Base-by-base conservation (phyloP, 2,113 vertebrate species). In the Cyanistes caeruleus region DNA sequence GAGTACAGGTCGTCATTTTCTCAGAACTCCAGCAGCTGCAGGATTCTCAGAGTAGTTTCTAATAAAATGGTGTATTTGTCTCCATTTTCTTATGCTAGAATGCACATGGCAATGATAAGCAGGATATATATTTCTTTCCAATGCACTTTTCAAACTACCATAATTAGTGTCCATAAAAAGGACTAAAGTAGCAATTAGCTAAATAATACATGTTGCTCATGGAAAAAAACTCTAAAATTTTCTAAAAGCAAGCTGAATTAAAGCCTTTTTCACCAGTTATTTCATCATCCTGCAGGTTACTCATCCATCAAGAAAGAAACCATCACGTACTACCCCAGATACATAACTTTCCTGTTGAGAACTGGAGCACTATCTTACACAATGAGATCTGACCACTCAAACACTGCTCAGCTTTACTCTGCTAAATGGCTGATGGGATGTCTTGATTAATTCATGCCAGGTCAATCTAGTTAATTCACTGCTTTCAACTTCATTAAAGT, bases 171-270 rank as follows among this genome's bases (percentile, higher is more conserved):
- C 89, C 74, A 76, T 22, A 87, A 55, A 91, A 93, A 73, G 58
- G 46, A 77, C 33, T 85, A 59, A 89, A 92, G 81, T 52, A 94
- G 92, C 46, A 95, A 96, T 93, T 95, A 91, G 53, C 41, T 95
- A 94, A 95, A 96, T 90, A 97, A 97, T 87, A 59, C 63, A 92
- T 87, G 39, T 41, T 74, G 33, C 37, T 92, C 56, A 87, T 94
- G 0, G 92, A 95, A 96, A 94, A 77, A 15, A 12, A 33, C 3
- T 3, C 37, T 15, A 4, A 80, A n/a, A 14, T 70, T 86, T 93
- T 90, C 52, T 53, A 88, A 88, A 95, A 96, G 63, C 2, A 0
- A 81, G 69, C 31, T 41, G 73, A 93, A 83, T 90, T 59, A 85
- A 84, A 84, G 44, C 16, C 44, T 74, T 92, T 95, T 68, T 49